Percentiles rank a stretch among this genome's conserved stretches.
Evolutionary conservation across 2,113 vertebrate species (phyloP).

Genomic region (Polyodon spathula): DNA sequence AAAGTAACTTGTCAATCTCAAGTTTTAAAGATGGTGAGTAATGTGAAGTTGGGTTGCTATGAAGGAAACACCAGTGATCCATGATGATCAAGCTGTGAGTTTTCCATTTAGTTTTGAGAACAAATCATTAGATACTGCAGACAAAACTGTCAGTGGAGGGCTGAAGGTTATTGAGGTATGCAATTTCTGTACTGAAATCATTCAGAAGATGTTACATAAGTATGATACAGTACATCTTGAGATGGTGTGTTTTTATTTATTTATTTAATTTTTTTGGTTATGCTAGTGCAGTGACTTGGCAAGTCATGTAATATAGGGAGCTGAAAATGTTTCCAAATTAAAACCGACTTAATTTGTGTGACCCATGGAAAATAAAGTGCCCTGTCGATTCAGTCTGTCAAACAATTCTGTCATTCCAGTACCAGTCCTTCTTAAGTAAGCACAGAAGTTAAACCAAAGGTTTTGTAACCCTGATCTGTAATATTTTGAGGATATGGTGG

Average conservation of each 20-base stretch:
- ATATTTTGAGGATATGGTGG: not conserved
- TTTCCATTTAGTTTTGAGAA: not conserved
- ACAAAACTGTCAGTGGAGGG: not conserved
- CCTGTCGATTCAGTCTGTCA: not conserved
- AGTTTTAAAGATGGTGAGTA: not conserved
- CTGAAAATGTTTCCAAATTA: not conserved
- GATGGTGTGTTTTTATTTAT: too few species aligned
- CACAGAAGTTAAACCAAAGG: not conserved
- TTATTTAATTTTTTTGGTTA: conserved; percentile 7
- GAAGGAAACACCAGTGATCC: not conserved
- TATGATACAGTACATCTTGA: too few species aligned
- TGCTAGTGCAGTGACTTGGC: not conserved
- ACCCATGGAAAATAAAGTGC: not conserved
- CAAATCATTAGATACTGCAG: not conserved
- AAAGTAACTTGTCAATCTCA: too few species aligned
- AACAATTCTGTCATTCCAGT: not conserved
- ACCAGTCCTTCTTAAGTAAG: not conserved
- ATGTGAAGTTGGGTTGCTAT: not conserved
- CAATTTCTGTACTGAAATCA: not conserved
- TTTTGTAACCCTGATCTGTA: not conserved
- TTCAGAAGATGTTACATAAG: too few species aligned
- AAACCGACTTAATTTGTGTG: not conserved
- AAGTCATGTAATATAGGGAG: not conserved
- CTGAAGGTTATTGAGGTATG: not conserved
- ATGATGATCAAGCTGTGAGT: not conserved